Evolutionary conservation across 2,113 vertebrate genomes (phyloP), one percentile per base, ranked within the genome.

Genomic region (Rhegmatorhina hoffmannsi): DNA sequence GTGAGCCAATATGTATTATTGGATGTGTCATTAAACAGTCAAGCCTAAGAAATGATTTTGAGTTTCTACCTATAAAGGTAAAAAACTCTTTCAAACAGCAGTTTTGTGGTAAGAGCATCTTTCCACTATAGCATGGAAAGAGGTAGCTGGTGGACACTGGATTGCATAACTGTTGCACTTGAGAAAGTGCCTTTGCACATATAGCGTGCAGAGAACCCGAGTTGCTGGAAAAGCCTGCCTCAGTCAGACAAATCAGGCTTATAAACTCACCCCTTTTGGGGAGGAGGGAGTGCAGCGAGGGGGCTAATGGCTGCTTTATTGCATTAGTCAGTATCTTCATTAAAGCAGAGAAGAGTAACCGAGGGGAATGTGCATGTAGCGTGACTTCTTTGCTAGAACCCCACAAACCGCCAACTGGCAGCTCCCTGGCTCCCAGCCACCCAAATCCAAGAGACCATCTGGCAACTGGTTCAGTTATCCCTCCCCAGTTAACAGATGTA

Each of bases 381-480:
- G 49, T 90, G 97, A 95, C 72, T 95, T 84, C 89, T 96, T 94
- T 93, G 79, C 92, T 87, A 90, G 58, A 64, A 96, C 93, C 89
- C 82, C 84, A 78, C 72, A 83, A 97, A 92, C 93, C 84, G 15
- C 94, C 94, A 97, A 97, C 92, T 96, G 94, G 95, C 92, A 91
- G 90, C 85, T 91, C 58, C 93, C 96, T 97, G 95, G 95, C 96
- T 96, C 50, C 55, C 49, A 4, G 94, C 92, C 97, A 97, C 91
- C 91, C 89, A 96, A 97, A 97, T 96, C 95, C 94, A 95, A 90
- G 79, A 89, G 85, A 83, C 97, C 96, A 97, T 98, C 95, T 98
- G 97, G 94, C 91, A 95, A 90, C 40, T 80, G 89, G 83, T 94
- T 94, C 75, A 33, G 81, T 97, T 89, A 94, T 83, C 68, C 88